Base-by-base conservation (phyloP, 2,888 invertebrate species). In the Xylota segnis region DNA sequence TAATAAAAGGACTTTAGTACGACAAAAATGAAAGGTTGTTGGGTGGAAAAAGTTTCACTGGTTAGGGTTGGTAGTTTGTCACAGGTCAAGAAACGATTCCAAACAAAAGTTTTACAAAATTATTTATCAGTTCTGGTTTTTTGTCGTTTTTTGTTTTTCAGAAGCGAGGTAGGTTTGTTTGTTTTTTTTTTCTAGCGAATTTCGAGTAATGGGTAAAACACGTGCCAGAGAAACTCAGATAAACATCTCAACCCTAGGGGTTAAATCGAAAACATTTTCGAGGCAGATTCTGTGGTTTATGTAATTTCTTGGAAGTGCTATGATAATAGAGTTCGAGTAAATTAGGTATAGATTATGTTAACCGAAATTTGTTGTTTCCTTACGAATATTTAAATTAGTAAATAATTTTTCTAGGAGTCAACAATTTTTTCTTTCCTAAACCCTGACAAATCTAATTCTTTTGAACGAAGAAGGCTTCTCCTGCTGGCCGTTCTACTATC, bases 81-180 rank as follows among this genome's bases (percentile, higher is more conserved):
- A 12, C 27, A 52, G 52, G 29, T 18, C 29, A 14, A 23, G 14
- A 29, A 54, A 29, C 29, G n/a, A 29, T 54, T 27, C n/a, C 14
- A 29, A 54, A 29, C 54, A 29, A 7, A 54, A 29, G 7, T n/a
- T n/a, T 54, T 54, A 27, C 10, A 23, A 54, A 54, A 54, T 54
- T n/a, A 54, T 54, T 23, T 12, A 50, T 18, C 18, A 10, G 23
- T 18, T 12, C 5, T 18, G 47, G 3, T 4, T 0, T 12, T 0
- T n/a, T n/a, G n/a, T n/a, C n/a, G n/a, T n/a, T n/a, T 18, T 12
- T 2, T 18, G 47, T 9, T 4, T 0, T 12, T 0, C 5, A 12
- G 7, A 10, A 27, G 9, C 12, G 23, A 16, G 9, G 23, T 50
- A 18, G n/a, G n/a, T n/a, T n/a, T 18, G 9, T 7, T 47, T 47